Base-by-base conservation (phyloP, 2,113 vertebrate genomes). In the Albula goreensis region DNA sequence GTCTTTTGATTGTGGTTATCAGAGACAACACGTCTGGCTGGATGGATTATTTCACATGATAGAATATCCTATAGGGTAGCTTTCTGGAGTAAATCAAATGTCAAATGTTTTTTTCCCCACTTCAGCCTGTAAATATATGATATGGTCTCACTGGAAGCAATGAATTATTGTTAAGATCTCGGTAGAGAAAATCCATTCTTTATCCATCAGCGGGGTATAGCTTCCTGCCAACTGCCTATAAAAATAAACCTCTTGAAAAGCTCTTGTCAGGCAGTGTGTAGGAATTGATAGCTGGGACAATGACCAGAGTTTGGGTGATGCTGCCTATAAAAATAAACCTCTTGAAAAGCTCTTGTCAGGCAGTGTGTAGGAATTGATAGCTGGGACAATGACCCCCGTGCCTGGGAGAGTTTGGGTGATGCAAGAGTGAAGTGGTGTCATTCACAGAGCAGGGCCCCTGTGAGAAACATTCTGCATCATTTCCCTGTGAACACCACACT, bases 331-430 rank as follows among this genome's bases (percentile, higher is more conserved):
- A 56, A 80, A 41, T 49, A 80, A 15, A 60, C 15, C 83, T 31
- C 63, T 50, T 52, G 31, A 41, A 41, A 41, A 41, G 31, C 31
- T 84, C 83, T 84, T 25, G 66, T 74, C 52, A 48, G 63, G 63
- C 48, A 50, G 70, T 84, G 50, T 74, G 25, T 60, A 84, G 83
- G 83, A 51, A 77, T 74, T 84, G 22, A 49, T n/a, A 51, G 60
- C 41, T 84, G 25, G 51, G 83, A 57, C 60, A 84, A 74, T 25
- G 22, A 50, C 66, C 49, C 12, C 0, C 12, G 53, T 41, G 31
- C 31, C 31, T 41, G 31, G 31, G 53, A 56, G 6, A 56, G 53
- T 56, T 56, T 12, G 7, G 6, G 53, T 56, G 53, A 56, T 56
- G 6, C 7, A 2, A 56, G 53, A 41, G 31, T 41, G 31, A 41